These are phyloP conservation scores for Epinotia nisella DNA, from an alignment of 2,888 invertebrate genomes.

Conservation along the genomic window DNA sequence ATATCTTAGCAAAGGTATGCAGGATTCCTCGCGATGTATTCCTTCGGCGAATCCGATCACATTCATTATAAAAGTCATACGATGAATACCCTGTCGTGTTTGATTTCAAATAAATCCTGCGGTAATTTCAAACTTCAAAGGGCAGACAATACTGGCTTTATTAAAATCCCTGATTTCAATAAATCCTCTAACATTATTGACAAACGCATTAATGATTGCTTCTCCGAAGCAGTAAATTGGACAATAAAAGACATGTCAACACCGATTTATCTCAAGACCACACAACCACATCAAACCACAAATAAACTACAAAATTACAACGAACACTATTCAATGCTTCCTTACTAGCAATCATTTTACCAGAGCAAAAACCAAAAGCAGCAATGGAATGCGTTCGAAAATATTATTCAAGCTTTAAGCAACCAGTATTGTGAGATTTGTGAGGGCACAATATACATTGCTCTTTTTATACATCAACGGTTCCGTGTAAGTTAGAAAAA, in stretches of 20 bases:
- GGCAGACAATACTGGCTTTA: not conserved
- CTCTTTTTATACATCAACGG: not conserved
- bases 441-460: constrained; percentile 4
- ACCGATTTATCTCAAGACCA: constrained; percentile 43
- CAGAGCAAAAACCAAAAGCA: not conserved
- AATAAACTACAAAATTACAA: not conserved
- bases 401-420: not conserved
- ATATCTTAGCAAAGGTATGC: too few relatives aligned
- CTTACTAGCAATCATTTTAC: not conserved
- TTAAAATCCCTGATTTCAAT: constrained; percentile 19
- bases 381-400: not conserved
- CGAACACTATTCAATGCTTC: not conserved
- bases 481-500: not conserved
- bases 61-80: too few relatives aligned
- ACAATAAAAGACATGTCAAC: constrained; percentile 39
- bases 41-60: too few relatives aligned
- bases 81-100: too few relatives aligned
- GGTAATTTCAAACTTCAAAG: constrained; percentile 16
- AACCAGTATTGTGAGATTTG: not conserved
- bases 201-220: constrained; percentile 20
- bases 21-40: too few relatives aligned
- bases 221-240: constrained; percentile 32
- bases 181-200: constrained; percentile 21
- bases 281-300: constrained; percentile 27
- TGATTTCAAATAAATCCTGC: not conserved